Evolutionary conservation across 2,888 invertebrate genomes (phyloP).

Genomic region (Nemotelus pantherinus): DNA sequence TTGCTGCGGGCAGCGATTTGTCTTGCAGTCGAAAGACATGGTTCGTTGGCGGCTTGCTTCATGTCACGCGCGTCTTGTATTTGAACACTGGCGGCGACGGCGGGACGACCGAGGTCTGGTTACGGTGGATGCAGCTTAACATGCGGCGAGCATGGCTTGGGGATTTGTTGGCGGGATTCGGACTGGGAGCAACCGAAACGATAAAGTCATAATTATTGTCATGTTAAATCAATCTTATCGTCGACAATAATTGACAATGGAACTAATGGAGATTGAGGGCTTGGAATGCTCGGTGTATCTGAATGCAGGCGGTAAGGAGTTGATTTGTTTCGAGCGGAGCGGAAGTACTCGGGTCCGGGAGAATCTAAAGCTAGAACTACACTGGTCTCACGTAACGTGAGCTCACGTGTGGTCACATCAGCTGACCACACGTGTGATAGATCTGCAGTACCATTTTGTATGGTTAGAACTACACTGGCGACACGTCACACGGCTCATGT

Average conservation of each 20-base stretch:
- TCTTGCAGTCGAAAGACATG: slow-evolving; percentile 21
- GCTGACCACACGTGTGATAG: too few species aligned
- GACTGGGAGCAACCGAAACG: slow-evolving; percentile 10
- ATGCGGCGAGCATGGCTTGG: slow-evolving; percentile 16
- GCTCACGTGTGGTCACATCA: too few species aligned
- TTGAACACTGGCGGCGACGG: background rate
- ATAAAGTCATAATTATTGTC: slow-evolving; percentile 40
- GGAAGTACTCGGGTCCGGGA: too few species aligned
- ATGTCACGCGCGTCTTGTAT: slow-evolving; percentile 26
- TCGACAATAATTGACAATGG: slow-evolving; percentile 10
- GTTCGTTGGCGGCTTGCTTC: slow-evolving; percentile 12
- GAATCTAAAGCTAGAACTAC: too few species aligned
- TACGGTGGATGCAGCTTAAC: slow-evolving; percentile 8
- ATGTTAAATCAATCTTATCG: slow-evolving; percentile 39
- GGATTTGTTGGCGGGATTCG: slow-evolving; percentile 25
- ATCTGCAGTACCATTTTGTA: too few species aligned
- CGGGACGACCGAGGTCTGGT: background rate
- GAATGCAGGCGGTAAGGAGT: background rate
- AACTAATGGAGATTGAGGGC: slow-evolving; percentile 28
- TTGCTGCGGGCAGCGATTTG: slow-evolving; percentile 21
- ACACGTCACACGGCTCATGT: too few species aligned
- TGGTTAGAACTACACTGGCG: too few species aligned
- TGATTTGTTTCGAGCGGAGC: too few species aligned
- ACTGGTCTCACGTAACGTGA: too few species aligned
- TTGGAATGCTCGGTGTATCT: slow-evolving; percentile 11